Evolutionary conservation across 1,140 invertebrate genomes (phyloP).

Genomic region (Drosophila orosa): DNA sequence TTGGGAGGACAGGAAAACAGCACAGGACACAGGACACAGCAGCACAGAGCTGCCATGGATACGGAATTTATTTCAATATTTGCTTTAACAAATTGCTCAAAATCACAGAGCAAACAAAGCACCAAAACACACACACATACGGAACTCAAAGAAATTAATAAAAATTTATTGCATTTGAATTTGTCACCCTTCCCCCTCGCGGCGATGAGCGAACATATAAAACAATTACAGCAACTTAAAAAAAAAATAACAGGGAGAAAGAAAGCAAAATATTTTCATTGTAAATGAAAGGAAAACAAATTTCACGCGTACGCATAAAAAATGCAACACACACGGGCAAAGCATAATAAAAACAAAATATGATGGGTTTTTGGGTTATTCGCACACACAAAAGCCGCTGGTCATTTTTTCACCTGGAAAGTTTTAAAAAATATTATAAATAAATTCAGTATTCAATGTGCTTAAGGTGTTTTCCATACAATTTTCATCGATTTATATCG

Average conservation of each 20-base stretch:
- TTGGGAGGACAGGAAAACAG: slow-evolving; percentile 39
- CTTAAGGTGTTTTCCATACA: slow-evolving; percentile 60
- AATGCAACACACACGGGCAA: slow-evolving; percentile 46
- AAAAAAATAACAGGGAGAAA: neutral
- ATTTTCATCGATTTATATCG: slow-evolving; percentile 28
- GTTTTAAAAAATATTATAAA: slow-evolving; percentile 58
- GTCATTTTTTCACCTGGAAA: slow-evolving; percentile 43
- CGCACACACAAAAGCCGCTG: slow-evolving; percentile 3
- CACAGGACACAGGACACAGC: slow-evolving; percentile 5
- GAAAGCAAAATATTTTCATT: slow-evolving; percentile 32
- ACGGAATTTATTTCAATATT: slow-evolving; percentile 72
- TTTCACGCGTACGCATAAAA: slow-evolving; percentile 65
- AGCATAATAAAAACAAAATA: slow-evolving; percentile 20
- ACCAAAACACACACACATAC: neutral
- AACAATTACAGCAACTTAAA: slow-evolving; percentile 63
- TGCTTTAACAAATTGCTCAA: slow-evolving; percentile 81
- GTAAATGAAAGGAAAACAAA: slow-evolving; percentile 79
- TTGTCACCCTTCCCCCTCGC: slow-evolving; percentile 58
- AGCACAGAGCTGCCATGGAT: slow-evolving; percentile 41
- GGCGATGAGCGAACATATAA: slow-evolving; percentile 59
- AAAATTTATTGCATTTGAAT: slow-evolving; percentile 81
- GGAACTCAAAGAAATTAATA: slow-evolving; percentile 43
- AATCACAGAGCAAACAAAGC: slow-evolving; percentile 55
- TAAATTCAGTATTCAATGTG: slow-evolving; percentile 45
- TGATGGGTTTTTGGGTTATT: neutral